Evolutionary conservation across 2,797 vertebrate species (phyloP).

Genomic region (Spinus pinus): DNA sequence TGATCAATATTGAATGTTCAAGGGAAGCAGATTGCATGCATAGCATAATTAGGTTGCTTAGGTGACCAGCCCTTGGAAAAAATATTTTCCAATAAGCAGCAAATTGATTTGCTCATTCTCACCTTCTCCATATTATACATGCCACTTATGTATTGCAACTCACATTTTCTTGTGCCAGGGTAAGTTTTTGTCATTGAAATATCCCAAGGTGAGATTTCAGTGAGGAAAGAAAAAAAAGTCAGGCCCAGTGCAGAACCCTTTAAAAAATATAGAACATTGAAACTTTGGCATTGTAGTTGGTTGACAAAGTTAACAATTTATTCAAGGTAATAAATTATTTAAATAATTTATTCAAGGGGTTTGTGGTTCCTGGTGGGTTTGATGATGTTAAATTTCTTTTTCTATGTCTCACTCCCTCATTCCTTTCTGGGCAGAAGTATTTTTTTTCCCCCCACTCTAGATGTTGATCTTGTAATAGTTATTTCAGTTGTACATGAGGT

Average conservation of each 20-base stretch:
- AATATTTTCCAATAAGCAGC: not conserved
- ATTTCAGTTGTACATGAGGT: not conserved
- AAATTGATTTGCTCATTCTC: not conserved
- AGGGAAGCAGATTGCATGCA: not conserved
- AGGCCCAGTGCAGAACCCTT: not conserved
- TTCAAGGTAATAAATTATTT: too few species aligned
- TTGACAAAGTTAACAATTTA: not conserved
- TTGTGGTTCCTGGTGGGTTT: not conserved
- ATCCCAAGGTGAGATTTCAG: not conserved
- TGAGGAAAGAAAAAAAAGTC: not conserved
- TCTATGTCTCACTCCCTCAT: accelerated
- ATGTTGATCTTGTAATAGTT: not conserved
- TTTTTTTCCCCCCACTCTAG: not conserved
- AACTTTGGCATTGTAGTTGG: not conserved
- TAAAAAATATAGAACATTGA: not conserved
- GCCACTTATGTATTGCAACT: not conserved
- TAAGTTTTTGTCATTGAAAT: not conserved
- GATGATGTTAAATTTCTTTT: not conserved
- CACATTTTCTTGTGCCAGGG: not conserved
- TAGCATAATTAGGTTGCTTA: not conserved
- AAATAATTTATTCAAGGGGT: not conserved
- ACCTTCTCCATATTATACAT: not conserved
- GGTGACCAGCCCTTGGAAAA: not conserved
- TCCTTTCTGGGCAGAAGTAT: not conserved
- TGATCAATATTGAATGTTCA: not conserved